phyloP scores from a whole-genome alignment of 1,140 invertebrate genomes.

The Gonatopus flavifemur region DNA sequence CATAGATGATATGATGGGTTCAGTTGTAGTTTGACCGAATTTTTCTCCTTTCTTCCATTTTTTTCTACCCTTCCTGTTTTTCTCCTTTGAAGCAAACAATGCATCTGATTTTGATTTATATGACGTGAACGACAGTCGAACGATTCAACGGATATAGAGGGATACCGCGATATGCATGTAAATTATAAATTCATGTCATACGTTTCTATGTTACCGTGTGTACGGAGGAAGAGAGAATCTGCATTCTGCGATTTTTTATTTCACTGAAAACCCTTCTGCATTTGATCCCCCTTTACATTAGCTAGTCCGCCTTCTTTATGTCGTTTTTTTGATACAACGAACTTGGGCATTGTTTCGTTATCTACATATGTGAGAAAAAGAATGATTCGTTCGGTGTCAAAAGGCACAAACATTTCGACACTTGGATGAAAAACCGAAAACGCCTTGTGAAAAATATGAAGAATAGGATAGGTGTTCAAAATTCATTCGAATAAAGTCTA shows the following conservation, averaged over 20 bases:
- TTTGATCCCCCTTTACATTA: too few species aligned
- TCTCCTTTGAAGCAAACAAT: constrained; percentile 37
- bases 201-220: constrained; percentile 14
- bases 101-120: constrained; percentile 59
- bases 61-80: constrained; percentile 13
- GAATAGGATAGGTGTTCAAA: too few species aligned
- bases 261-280: too few species aligned
- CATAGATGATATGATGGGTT: constrained; percentile 40
- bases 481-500: too few species aligned
- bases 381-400: too few species aligned
- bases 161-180: constrained; percentile 42
- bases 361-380: too few species aligned
- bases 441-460: too few species aligned
- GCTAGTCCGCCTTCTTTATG: too few species aligned
- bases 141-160: constrained; percentile 28
- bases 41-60: constrained; percentile 35
- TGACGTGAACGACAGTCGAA: constrained; percentile 51
- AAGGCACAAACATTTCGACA: too few species aligned
- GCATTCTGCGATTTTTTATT: constrained; percentile 19
- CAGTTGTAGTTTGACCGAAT: constrained; percentile 56
- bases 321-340: too few species aligned
- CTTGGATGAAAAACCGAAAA: too few species aligned
- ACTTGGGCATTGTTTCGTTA: too few species aligned
- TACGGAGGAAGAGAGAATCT: constrained; percentile 2
- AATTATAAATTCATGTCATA: constrained; percentile 57